Evolutionary conservation across 1,140 invertebrate genomes (phyloP), one percentile per base, ranked within the genome.

Genomic region (Oedothorax gibbosus): DNA sequence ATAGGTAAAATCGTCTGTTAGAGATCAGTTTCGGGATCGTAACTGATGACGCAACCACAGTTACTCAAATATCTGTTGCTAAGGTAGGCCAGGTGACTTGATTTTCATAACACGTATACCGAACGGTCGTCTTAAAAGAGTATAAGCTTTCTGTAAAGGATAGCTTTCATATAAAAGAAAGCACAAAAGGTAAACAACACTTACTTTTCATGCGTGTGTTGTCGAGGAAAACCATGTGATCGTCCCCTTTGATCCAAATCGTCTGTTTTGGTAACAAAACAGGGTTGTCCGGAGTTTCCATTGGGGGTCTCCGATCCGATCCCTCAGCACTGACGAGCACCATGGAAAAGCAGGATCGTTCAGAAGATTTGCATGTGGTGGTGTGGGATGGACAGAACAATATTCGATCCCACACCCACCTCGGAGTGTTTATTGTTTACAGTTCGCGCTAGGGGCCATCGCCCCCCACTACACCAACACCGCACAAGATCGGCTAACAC

Each of bases 191-290:
- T 14, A 71, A 54, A 51, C 7, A 57, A 56, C 88, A 92, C 93
- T 93, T 90, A 94, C 93, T 90, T 93, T 93, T 94, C 87, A 92
- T 92, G 91, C 93, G 93, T 89, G 92, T 92, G 89, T 93, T 93
- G 90, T 94, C 93, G 92, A 93, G 93, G 88, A 93, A 92, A 92
- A 93, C 93, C 89, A 93, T 92, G 89, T 93, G 93, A 90, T 94
- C 93, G 90, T 94, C 93, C 89, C 93, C 93, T 89, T 93, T 93
- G 93, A 93, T 94, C 91, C 93, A 92, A 81, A 89, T 88, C 56
- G 88, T 87, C 72, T 88, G 85, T 87, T 90, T 89, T 72, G 89
- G 88, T 85, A 89, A 86, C 85, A 90, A 80, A 21, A 90, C 86
- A 66, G 89, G 87, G 82, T 87, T 90, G 77, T 90, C 89, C 88